Conservation (phyloP, 2,888 invertebrate genomes). For the Zaprionus obscuricornis region DNA sequence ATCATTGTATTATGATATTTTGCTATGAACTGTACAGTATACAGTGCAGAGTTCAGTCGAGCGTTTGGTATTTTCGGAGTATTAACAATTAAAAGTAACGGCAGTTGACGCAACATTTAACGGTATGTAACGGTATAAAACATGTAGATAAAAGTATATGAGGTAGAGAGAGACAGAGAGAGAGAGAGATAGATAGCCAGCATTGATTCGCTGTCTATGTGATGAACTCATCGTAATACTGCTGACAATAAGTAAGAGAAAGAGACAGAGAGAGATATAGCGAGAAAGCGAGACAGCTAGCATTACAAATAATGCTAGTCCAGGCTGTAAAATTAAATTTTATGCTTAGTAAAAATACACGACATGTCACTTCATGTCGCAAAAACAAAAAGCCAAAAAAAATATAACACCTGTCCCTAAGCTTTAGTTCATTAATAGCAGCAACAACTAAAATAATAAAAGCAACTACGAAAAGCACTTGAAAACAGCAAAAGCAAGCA, state of each 20-base stretch:
- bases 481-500: constrained; percentile 5
- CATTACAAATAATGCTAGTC: too few species aligned
- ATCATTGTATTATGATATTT: constrained; percentile 1
- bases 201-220: constrained; percentile 30
- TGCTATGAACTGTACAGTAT: background rate
- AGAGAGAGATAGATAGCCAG: background rate
- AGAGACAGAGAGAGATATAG: background rate
- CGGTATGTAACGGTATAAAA: constrained; percentile 42
- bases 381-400: background rate
- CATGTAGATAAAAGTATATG: background rate
- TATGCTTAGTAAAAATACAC: constrained; percentile 42
- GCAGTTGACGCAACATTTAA: constrained; percentile 61
- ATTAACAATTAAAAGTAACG: constrained; percentile 75
- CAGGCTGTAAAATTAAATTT: constrained; percentile 74
- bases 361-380: too few species aligned
- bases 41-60: constrained; percentile 51
- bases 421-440: constrained; percentile 56
- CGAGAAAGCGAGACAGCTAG: constrained; percentile 53
- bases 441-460: constrained; percentile 21
- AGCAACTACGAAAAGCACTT: constrained; percentile 24
- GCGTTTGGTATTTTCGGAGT: constrained; percentile 49
- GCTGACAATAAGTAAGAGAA: too few species aligned
- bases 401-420: constrained; percentile 32
- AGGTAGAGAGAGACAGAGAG: too few species aligned
- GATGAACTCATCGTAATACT: constrained; percentile 59